A percentile compares a stretch with the other conserved stretches of the same genome.
phyloP scores from a whole-genome alignment of 2,113 vertebrate genomes.

The Notothenia coriiceps region DNA sequence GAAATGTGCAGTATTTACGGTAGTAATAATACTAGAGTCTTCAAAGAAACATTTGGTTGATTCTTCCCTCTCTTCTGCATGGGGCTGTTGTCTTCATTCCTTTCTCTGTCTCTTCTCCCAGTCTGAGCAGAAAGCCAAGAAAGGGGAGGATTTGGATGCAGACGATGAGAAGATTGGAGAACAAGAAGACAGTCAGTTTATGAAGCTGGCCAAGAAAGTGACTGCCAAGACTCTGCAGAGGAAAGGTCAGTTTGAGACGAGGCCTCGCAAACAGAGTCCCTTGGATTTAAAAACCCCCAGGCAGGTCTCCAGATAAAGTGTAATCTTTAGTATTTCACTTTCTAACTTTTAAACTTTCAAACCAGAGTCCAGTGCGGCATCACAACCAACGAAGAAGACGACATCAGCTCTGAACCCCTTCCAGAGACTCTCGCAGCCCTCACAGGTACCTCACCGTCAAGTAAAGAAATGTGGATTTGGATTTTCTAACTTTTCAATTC shows the following conservation, averaged over 20 bases:
- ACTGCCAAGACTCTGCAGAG: slow-evolving; percentile 90
- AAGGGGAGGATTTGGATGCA: slow-evolving; percentile 64
- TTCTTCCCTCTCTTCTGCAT: not conserved
- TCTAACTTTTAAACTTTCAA: not conserved
- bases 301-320: too few relatives aligned
- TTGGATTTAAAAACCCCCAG: not conserved
- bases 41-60: not conserved
- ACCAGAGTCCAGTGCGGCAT: slow-evolving; percentile 58
- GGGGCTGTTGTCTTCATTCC: slow-evolving; percentile 3
- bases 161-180: slow-evolving; percentile 89
- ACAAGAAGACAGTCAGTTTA: slow-evolving; percentile 90
- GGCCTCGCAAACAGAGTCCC: not conserved
- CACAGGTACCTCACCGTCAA: slow-evolving; percentile 61
- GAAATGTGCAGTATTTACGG: too few relatives aligned
- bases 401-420: slow-evolving; percentile 70
- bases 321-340: not conserved
- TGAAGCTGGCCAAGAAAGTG: slow-evolving; percentile 95
- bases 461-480: too few relatives aligned
- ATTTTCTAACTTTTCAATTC: not conserved
- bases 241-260: slow-evolving; percentile 82
- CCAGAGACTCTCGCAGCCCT: slow-evolving; percentile 66
- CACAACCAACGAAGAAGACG: slow-evolving; percentile 54
- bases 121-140: slow-evolving; percentile 85
- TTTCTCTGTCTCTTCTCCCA: slow-evolving; percentile 47
- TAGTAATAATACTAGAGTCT: too few relatives aligned